phyloP scores from a whole-genome alignment of 1,140 invertebrate species.

The Drosophila suzukii region DNA sequence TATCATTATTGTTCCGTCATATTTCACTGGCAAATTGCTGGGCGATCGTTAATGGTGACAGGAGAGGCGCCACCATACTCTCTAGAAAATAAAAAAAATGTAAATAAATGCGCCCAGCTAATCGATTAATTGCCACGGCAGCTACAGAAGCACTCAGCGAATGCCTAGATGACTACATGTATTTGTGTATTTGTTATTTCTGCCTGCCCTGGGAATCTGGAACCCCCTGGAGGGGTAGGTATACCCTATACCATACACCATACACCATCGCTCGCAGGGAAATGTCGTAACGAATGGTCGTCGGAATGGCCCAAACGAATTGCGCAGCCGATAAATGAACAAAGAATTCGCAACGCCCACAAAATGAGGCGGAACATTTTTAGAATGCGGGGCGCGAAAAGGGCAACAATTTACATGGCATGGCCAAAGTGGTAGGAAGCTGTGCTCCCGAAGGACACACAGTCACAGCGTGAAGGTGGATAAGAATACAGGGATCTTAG shows the following conservation, averaged over 20 bases:
- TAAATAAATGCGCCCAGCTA: slow-evolving; percentile 42
- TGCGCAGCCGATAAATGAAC: slow-evolving; percentile 69
- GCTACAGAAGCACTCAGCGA: slow-evolving; percentile 10
- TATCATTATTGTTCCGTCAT: slow-evolving; percentile 57
- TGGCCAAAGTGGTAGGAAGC: neutral
- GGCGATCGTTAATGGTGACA: slow-evolving; percentile 46
- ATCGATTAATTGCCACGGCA: slow-evolving; percentile 65
- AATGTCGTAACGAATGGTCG: slow-evolving; percentile 60
- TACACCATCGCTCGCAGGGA: neutral
- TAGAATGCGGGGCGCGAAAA: slow-evolving; percentile 8
- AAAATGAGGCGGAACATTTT: slow-evolving; percentile 37
- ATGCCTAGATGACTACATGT: slow-evolving; percentile 10
- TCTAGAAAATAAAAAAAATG: slow-evolving; percentile 5
- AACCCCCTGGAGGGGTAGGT: slow-evolving; percentile 17
- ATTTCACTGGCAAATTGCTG: slow-evolving; percentile 48
- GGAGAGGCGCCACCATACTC: slow-evolving; percentile 23
- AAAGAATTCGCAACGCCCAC: slow-evolving; percentile 72
- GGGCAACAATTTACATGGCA: slow-evolving; percentile 19
- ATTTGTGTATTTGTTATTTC: neutral
- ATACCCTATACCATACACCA: neutral
- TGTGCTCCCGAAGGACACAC: neutral
- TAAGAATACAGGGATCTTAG: neutral
- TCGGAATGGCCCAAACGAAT: slow-evolving; percentile 68
- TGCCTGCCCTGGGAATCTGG: slow-evolving; percentile 1
- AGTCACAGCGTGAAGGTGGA: neutral